Evolutionary conservation across 2,113 vertebrate species (phyloP).

Genomic region (Pachyramphus minor): DNA sequence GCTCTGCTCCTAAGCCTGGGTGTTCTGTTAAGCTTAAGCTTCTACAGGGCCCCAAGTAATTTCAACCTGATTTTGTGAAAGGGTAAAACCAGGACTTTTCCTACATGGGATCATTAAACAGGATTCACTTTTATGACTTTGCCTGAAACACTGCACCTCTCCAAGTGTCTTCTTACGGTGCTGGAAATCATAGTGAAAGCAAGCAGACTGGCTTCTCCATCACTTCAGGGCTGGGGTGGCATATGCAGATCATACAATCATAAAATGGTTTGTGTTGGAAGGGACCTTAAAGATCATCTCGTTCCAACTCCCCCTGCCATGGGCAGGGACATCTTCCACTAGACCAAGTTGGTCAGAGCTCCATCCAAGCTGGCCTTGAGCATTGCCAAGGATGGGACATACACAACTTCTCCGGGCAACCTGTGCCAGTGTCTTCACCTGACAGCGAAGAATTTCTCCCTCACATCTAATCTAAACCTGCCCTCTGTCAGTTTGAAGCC

Average conservation of each 20-base stretch:
- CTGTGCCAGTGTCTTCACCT: not conserved
- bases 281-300: not conserved
- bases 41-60: not conserved
- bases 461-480: not conserved
- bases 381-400: not conserved
- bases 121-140: not conserved
- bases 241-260: not conserved
- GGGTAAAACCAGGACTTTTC: not conserved
- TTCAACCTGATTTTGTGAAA: not conserved
- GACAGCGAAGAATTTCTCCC: not conserved
- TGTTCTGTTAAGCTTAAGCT: not conserved
- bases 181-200: not conserved
- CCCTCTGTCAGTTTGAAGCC: not conserved
- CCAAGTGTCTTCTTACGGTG: not conserved
- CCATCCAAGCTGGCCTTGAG: not conserved
- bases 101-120: not conserved
- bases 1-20: not conserved
- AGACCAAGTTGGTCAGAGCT: not conserved
- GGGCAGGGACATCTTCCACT: not conserved
- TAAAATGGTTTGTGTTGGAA: not conserved
- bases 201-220: not conserved
- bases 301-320: not conserved
- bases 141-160: not conserved
- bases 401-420: not conserved
- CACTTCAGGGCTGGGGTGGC: not conserved